Evolutionary conservation across 92 coral and sea anemone genomes (phyloP), one percentile per base, ranked within the genome.

Genomic region (Parazoanthus darwini): DNA sequence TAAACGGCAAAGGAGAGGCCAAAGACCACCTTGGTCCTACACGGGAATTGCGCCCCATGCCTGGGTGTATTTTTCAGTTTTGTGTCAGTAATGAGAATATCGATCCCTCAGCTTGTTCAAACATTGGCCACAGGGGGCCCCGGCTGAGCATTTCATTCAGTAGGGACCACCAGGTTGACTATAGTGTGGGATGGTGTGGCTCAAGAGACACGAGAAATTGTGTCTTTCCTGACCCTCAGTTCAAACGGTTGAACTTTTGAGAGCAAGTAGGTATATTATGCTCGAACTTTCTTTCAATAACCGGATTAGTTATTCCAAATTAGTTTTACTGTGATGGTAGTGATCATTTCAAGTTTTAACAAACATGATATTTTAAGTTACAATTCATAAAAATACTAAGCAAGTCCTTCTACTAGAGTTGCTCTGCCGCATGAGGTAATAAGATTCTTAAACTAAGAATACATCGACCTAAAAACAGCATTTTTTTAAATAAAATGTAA

Each of bases 1-100:
- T 59, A 42, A 81, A 81, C 26, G 74, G 68, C 16, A 59, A 63
- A 58, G 85, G 74, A 38, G 85, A 59, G 56, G 85, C 85, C 38
- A 81, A 81, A 63, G 85, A 81, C 33, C 51, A 81, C 51, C 22
- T 65, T 26, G 85, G 85, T 3, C n/a, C 72, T 10, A 37, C 15
- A 7, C 51, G 29, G 1, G 85, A 81, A 33, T 25, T 81, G 48
- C 72, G 74, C 33, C 85, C 85, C 9, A 58, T 63, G 85, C 20
- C 85, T 14, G 72, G 29, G 0, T 81, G 85, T 66, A 36, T 74
- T 18, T 81, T 81, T 66, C 85, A 63, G 35, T 81, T 81, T 39
- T 81, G 85, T 36, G 33, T 81, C 14, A 58, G 85, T 10, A 81
- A 81, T 38, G 85, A 81, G 26, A 42, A 22, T 18, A 37, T 59